phyloP scores from a whole-genome alignment of 37 sponge, comb jelly and placozoan species.

The Bolinopsis microptera region DNA sequence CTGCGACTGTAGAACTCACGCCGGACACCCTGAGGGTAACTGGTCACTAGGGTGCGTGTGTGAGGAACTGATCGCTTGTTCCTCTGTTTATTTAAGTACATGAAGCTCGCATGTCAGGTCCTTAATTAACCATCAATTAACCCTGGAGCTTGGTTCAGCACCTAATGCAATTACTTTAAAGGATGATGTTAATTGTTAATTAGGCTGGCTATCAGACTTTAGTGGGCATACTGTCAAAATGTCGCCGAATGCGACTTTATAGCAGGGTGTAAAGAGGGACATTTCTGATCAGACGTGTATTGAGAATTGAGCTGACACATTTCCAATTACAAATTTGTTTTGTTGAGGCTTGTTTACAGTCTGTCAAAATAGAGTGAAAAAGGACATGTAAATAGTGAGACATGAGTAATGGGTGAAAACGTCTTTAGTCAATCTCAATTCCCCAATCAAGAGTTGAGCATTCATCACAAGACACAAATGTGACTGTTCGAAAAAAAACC shows the following conservation, averaged over 20 bases:
- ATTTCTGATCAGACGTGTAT: too few species aligned
- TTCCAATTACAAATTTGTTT: background rate
- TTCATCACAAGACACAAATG: too few species aligned
- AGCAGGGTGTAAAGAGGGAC: too few species aligned
- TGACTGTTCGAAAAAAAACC: too few species aligned
- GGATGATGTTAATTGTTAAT: background rate
- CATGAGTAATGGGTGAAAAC: too few species aligned
- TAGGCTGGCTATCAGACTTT: too few species aligned
- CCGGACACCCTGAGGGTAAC: background rate
- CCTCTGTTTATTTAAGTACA: background rate
- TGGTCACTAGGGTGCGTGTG: background rate
- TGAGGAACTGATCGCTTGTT: background rate
- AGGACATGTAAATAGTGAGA: too few species aligned
- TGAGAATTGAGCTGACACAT: background rate
- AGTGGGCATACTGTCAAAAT: background rate
- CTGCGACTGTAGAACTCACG: background rate
- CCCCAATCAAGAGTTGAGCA: too few species aligned
- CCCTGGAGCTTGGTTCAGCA: background rate
- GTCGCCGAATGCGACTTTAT: too few species aligned
- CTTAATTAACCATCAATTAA: background rate
- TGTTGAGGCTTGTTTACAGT: too few species aligned
- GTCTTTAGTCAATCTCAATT: too few species aligned
- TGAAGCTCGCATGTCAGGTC: background rate
- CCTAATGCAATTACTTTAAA: background rate
- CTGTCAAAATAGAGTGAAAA: too few species aligned